These are phyloP conservation scores for Thamnophis elegans DNA, from an alignment of 2,797 vertebrate species.

Conservation along the genomic window DNA sequence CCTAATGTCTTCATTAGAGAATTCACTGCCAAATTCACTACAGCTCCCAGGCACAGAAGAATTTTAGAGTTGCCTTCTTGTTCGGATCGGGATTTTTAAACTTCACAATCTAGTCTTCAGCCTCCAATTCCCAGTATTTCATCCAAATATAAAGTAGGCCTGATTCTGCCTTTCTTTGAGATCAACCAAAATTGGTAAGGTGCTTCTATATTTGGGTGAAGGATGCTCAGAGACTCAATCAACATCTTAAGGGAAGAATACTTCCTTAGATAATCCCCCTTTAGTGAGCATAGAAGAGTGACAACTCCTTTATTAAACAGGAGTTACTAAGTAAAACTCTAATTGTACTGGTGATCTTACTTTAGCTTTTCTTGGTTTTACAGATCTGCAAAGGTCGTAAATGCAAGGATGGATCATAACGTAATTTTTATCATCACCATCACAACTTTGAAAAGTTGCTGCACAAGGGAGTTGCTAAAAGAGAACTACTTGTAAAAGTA, in stretches of 20 bases:
- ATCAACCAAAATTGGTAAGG: not conserved
- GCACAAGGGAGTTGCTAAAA: not conserved
- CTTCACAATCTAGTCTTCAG: not conserved
- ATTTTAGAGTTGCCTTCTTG: not conserved
- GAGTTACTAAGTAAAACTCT: not conserved
- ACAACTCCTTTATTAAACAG: not conserved
- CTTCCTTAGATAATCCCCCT: not conserved
- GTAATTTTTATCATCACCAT: not conserved
- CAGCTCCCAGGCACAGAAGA: not conserved
- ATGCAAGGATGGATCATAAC: not conserved
- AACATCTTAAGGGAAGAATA: not conserved
- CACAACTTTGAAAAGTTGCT: not conserved
- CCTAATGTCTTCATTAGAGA: not conserved
- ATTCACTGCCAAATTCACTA: not conserved
- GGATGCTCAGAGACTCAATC: not conserved
- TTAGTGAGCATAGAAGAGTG: not conserved
- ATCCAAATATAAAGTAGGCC: not conserved
- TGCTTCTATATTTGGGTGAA: not conserved
- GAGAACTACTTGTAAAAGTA: not conserved
- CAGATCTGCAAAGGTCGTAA: not conserved
- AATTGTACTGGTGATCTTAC: not conserved
- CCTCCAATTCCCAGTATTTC: not conserved
- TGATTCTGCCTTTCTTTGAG: not conserved
- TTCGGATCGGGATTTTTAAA: not conserved
- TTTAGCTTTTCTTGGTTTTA: not conserved